phyloP scores from a whole-genome alignment of 2,888 invertebrate species.

The Trachelus troglodyta region DNA sequence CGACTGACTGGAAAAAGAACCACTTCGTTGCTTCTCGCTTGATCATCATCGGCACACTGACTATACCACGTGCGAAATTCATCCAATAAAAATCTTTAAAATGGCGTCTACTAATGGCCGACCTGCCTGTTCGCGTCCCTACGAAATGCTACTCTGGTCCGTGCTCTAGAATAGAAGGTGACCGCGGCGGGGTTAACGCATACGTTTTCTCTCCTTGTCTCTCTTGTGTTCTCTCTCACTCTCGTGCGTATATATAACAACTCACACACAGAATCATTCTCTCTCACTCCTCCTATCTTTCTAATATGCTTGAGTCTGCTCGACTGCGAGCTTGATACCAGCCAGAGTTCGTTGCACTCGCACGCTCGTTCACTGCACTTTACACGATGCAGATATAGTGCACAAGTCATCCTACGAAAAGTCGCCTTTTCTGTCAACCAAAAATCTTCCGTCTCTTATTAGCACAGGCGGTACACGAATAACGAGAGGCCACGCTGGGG shows the following conservation, averaged over 20 bases:
- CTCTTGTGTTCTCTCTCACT: background rate
- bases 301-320: background rate
- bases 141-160: conserved; percentile 18
- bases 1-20: background rate
- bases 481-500: background rate
- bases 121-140: background rate
- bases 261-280: background rate
- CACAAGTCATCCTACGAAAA: conserved; percentile 18
- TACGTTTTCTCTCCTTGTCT: conserved; percentile 8
- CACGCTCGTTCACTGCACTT: conserved; percentile 55
- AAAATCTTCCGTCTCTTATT: background rate
- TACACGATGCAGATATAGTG: conserved; percentile 46
- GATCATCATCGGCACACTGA: background rate
- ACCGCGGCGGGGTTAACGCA: conserved; percentile 45
- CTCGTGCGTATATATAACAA: background rate
- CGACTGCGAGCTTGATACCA: conserved; percentile 34
- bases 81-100: background rate
- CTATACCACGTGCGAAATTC: conserved; percentile 2
- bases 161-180: conserved; percentile 54
- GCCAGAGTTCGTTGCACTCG: conserved; percentile 57
- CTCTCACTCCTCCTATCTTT: background rate
- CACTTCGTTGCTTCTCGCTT: background rate
- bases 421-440: background rate
- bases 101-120: background rate
- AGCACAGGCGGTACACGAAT: background rate